These are phyloP conservation scores for Mesocricetus auratus DNA, from an alignment of 2,113 vertebrate genomes.

Conservation along the genomic window DNA sequence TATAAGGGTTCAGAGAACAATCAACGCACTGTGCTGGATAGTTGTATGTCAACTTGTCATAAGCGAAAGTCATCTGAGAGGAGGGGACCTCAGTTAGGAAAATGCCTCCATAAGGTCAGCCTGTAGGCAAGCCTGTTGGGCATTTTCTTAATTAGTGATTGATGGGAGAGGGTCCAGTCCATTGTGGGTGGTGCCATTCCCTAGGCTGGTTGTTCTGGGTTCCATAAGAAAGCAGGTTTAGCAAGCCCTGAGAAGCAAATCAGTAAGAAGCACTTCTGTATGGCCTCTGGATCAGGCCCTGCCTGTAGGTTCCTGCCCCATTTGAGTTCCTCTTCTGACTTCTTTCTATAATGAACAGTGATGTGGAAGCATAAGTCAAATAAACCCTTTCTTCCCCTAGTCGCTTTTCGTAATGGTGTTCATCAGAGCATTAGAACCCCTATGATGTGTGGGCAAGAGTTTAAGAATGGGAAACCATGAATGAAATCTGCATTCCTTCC, in stretches of 20 bases:
- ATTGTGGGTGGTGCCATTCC: neutral
- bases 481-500: neutral
- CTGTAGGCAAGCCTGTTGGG: neutral
- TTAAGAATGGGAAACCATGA: conserved; percentile 35
- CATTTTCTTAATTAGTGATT: neutral
- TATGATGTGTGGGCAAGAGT: neutral
- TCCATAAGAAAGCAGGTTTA: neutral
- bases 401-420: neutral
- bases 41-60: neutral
- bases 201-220: neutral
- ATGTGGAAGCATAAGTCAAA: neutral
- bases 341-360: neutral
- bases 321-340: neutral
- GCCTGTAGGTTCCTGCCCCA: neutral
- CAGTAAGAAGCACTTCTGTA: neutral
- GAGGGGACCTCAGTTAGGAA: neutral
- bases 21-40: neutral
- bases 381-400: neutral
- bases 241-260: neutral
- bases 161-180: neutral
- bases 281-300: neutral
- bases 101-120: neutral
- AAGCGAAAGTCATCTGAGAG: neutral
- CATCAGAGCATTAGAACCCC: neutral
- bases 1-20: neutral